These are phyloP conservation scores for Brevimyrus niger DNA, from an alignment of 2,113 vertebrate genomes.

Conservation along the genomic window DNA sequence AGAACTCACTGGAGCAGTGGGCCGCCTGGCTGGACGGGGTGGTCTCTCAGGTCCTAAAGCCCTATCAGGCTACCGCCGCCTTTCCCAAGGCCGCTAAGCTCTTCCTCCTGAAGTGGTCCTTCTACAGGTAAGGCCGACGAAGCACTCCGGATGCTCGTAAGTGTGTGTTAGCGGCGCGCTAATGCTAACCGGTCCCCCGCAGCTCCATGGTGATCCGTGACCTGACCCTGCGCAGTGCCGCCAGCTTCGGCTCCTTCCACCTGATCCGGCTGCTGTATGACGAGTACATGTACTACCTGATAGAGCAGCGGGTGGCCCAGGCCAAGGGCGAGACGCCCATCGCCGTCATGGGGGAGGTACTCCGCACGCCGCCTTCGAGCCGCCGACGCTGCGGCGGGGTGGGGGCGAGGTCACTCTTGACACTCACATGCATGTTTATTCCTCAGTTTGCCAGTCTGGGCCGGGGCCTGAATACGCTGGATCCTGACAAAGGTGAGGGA, in stretches of 20 bases:
- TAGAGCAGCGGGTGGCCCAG: conserved; percentile 85
- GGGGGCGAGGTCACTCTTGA: background rate
- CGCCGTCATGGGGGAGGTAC: conserved; percentile 90
- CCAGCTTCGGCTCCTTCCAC: conserved; percentile 89
- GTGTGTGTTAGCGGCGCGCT: background rate
- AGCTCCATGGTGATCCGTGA: conserved; percentile 93
- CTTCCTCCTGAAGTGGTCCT: conserved; percentile 90
- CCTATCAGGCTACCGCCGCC: conserved; percentile 76
- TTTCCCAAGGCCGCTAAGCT: conserved; percentile 86
- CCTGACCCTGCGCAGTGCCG: conserved; percentile 83
- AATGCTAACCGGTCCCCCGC: conserved; percentile 3
- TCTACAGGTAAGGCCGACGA: conserved; percentile 70
- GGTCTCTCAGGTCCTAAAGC: conserved; percentile 84
- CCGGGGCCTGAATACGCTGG: conserved; percentile 70
- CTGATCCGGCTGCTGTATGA: conserved; percentile 85
- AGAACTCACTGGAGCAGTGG: conserved; percentile 92
- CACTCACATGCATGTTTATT: background rate
- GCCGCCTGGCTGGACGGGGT: conserved; percentile 85
- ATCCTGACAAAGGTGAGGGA: conserved; percentile 78
- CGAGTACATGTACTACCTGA: conserved; percentile 92
- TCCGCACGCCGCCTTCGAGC: background rate
- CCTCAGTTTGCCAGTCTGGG: conserved; percentile 77
- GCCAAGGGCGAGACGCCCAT: conserved; percentile 88
- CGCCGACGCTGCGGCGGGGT: no score
- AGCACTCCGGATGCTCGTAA: background rate